phyloP scores from a whole-genome alignment of 2,113 vertebrate species.

The Cyanoderma ruficeps region DNA sequence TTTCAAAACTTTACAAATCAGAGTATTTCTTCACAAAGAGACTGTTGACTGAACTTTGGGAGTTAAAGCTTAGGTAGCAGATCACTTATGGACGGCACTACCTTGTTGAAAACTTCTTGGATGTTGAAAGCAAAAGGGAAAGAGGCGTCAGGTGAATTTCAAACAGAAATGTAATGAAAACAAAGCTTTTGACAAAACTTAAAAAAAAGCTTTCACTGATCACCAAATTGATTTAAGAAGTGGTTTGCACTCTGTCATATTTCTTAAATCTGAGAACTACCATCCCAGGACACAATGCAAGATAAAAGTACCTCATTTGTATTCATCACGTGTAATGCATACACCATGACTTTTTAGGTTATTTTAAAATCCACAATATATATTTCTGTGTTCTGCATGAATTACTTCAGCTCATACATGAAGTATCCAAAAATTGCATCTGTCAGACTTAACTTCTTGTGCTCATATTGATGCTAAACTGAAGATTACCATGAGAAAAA shows the following conservation, averaged over 20 bases:
- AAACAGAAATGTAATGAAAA: not conserved
- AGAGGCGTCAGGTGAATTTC: not conserved
- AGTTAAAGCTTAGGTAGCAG: not conserved
- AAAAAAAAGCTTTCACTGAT: not conserved
- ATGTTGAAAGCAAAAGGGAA: not conserved
- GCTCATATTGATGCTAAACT: not conserved
- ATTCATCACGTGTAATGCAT: not conserved
- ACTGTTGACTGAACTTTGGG: not conserved
- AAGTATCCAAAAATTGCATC: not conserved
- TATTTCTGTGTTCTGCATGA: not conserved
- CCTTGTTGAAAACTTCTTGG: not conserved
- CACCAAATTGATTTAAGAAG: not conserved
- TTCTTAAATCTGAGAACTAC: not conserved
- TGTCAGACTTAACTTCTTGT: not conserved
- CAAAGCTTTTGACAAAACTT: not conserved
- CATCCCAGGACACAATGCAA: not conserved
- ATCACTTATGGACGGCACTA: not conserved
- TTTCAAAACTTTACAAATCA: not conserved
- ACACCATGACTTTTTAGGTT: not conserved
- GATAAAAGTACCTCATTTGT: not conserved
- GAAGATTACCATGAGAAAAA: not conserved
- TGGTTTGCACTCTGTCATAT: not conserved
- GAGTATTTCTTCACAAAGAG: not conserved
- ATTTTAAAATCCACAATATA: not conserved
- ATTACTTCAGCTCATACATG: not conserved